These are phyloP conservation scores for Anoplophora glabripennis DNA, from an alignment of 1,140 invertebrate species.

Conservation along the genomic window DNA sequence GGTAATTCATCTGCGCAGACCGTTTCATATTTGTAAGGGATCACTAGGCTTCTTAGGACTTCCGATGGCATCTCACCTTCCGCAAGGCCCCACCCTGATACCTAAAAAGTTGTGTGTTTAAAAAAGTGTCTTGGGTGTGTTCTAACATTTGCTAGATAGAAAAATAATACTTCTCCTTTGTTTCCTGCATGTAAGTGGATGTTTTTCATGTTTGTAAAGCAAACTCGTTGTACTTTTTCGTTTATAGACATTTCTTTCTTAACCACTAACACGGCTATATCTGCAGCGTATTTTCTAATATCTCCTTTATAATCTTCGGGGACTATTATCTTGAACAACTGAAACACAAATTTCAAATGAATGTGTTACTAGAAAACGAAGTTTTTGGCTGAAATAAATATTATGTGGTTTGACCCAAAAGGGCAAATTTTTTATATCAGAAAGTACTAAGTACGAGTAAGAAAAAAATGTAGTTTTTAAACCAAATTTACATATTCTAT, in stretches of 20 bases:
- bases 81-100: background rate
- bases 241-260: background rate
- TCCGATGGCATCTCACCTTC: background rate
- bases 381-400: no score
- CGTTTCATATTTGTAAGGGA: background rate
- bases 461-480: no score
- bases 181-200: background rate
- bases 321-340: background rate
- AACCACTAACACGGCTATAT: background rate
- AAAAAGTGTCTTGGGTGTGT: no score
- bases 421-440: no score
- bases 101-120: no score
- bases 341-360: background rate
- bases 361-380: no score
- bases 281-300: no score
- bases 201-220: background rate
- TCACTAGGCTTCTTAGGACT: background rate
- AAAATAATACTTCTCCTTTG: background rate
- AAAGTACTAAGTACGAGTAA: no score
- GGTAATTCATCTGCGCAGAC: background rate
- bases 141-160: no score
- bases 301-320: background rate
- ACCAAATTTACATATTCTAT: no score
- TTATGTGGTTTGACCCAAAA: no score
- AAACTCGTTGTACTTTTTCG: background rate